Conservation (phyloP, 2,888 invertebrate species). For the Oscheius sp. region DNA sequence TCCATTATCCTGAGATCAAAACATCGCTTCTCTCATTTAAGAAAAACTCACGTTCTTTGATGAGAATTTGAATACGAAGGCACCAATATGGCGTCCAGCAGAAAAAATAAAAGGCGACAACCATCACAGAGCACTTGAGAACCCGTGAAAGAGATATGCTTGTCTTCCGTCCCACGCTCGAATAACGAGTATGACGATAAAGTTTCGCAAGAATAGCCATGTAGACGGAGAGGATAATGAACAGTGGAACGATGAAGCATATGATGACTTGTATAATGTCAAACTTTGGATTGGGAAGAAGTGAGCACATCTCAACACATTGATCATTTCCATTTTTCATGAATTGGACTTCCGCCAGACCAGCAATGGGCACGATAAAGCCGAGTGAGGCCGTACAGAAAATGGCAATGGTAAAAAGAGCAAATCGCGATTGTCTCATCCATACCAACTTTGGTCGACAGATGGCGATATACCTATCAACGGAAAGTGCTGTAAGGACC, state of each 20-base stretch:
- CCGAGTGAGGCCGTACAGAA: conserved; percentile 55
- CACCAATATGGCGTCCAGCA: conserved; percentile 70
- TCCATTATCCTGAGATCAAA: neutral
- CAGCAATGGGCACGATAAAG: conserved; percentile 63
- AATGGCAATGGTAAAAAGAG: conserved; percentile 51
- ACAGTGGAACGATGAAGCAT: conserved; percentile 63
- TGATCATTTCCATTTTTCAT: conserved; percentile 36
- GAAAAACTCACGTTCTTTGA: conserved; percentile 14
- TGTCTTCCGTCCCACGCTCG: conserved; percentile 59
- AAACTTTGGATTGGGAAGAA: conserved; percentile 42
- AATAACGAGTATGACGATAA: conserved; percentile 46
- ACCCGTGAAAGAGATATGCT: conserved; percentile 64
- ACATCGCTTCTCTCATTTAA: neutral
- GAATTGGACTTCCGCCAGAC: conserved; percentile 34
- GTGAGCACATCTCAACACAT: conserved; percentile 52
- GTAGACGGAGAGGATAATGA: conserved; percentile 65
- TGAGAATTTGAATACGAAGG: conserved; percentile 49
- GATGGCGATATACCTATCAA: conserved; percentile 58
- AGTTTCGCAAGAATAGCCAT: conserved; percentile 60
- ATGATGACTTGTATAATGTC: conserved; percentile 56
- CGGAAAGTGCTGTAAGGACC: conserved; percentile 63
- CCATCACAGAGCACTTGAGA: conserved; percentile 67
- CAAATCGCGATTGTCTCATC: conserved; percentile 64
- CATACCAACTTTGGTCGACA: conserved; percentile 62
- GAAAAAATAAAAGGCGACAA: conserved; percentile 70